A percentile compares a stretch with the other conserved stretches of the same genome.
phyloP scores from a whole-genome alignment of 2,888 invertebrate genomes.

The Gerris lacustris region DNA sequence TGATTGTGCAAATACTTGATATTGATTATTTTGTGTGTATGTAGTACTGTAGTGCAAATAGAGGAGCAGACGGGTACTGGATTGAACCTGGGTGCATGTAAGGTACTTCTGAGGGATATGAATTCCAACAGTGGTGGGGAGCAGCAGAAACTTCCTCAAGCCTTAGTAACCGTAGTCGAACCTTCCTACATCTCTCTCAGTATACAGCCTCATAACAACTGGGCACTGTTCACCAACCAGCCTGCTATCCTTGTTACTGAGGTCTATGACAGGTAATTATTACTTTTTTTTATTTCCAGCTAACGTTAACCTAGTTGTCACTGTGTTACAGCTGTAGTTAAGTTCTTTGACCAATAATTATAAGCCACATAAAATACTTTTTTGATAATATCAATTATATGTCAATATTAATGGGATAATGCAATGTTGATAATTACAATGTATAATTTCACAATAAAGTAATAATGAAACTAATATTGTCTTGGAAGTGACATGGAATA shows the following conservation, averaged over 20 bases:
- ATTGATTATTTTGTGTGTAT: too few species aligned
- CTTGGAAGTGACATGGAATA: too few species aligned
- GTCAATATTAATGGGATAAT: too few species aligned
- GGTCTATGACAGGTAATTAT: slow-evolving; percentile 45
- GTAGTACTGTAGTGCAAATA: slow-evolving; percentile 18
- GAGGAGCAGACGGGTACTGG: slow-evolving; percentile 33
- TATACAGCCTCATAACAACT: slow-evolving; percentile 59
- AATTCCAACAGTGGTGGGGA: slow-evolving; percentile 47
- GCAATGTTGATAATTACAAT: too few species aligned
- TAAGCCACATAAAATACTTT: too few species aligned
- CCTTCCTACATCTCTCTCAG: slow-evolving; percentile 53
- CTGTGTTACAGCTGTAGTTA: too few species aligned
- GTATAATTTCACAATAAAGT: too few species aligned
- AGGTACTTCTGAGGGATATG: slow-evolving; percentile 49
- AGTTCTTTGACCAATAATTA: too few species aligned
- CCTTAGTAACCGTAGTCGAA: slow-evolving; percentile 55
- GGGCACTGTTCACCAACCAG: slow-evolving; percentile 57
- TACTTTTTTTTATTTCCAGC: slow-evolving; percentile 8
- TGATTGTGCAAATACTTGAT: too few species aligned
- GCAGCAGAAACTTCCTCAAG: slow-evolving; percentile 46
- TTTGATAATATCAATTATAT: too few species aligned
- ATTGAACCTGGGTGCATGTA: slow-evolving; percentile 43
- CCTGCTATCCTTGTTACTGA: slow-evolving; percentile 57
- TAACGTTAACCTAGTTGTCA: too few species aligned
- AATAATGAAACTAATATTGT: too few species aligned